Percentiles rank a stretch among this genome's conserved stretches.
These are phyloP conservation scores for Penaeus monodon DNA, from an alignment of 2,888 invertebrate species.

Conservation along the genomic window DNA sequence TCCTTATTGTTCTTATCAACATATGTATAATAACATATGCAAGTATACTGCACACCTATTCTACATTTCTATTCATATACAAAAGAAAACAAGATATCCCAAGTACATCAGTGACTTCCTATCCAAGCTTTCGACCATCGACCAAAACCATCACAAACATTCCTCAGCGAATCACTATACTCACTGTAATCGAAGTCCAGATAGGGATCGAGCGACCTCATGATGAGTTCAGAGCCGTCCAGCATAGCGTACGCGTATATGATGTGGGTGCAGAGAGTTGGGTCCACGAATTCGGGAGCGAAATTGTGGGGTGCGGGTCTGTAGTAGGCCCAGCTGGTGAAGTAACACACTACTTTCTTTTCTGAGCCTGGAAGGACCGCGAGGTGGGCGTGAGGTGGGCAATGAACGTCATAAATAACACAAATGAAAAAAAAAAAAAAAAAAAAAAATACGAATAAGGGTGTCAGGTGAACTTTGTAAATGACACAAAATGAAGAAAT, in stretches of 20 bases:
- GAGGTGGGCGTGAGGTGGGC: not conserved
- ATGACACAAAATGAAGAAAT: too few relatives aligned
- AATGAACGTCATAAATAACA: not conserved
- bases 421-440: not conserved
- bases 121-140: not conserved
- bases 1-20: too few relatives aligned
- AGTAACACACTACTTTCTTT: constrained; percentile 82
- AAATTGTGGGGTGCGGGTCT: constrained; percentile 86
- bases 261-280: constrained; percentile 86
- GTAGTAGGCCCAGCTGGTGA: constrained; percentile 91
- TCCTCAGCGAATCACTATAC: constrained; percentile 66
- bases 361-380: constrained; percentile 14
- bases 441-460: not conserved
- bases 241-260: constrained; percentile 91
- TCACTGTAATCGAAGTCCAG: constrained; percentile 87
- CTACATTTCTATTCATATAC: too few relatives aligned
- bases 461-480: too few relatives aligned
- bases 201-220: constrained; percentile 89
- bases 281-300: constrained; percentile 86
- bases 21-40: too few relatives aligned
- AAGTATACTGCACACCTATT: too few relatives aligned
- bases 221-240: constrained; percentile 81
- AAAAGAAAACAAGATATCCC: too few relatives aligned
- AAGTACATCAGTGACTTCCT: too few relatives aligned
- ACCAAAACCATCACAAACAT: not conserved